Percentiles rank a stretch among this genome's conserved stretches.
phyloP scores from a whole-genome alignment of 2,888 invertebrate species.

The Drosophila paramelanica region DNA sequence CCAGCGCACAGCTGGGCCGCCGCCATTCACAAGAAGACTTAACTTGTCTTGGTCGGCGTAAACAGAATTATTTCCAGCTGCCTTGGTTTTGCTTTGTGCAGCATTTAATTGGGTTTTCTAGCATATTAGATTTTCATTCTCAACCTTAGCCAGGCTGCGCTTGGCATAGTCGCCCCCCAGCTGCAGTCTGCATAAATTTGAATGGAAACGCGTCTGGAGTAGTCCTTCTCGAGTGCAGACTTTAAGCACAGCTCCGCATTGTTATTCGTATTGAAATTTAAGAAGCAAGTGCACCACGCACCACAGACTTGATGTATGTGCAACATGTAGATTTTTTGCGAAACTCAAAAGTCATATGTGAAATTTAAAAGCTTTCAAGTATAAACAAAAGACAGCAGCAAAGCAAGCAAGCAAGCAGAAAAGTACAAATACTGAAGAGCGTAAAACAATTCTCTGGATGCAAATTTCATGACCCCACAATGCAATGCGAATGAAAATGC shows the following conservation, averaged over 20 bases:
- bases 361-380: slow-evolving; percentile 43
- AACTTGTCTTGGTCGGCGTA: slow-evolving; percentile 69
- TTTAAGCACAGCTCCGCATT: slow-evolving; percentile 3
- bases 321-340: slow-evolving; percentile 25
- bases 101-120: slow-evolving; percentile 77
- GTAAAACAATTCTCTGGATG: slow-evolving; percentile 67
- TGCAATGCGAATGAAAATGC: slow-evolving; percentile 28
- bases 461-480: slow-evolving; percentile 61
- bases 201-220: slow-evolving; percentile 29
- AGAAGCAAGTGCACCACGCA: slow-evolving; percentile 23
- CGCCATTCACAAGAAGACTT: slow-evolving; percentile 56
- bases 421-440: slow-evolving; percentile 19
- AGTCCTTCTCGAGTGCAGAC: slow-evolving; percentile 2
- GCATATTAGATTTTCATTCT: slow-evolving; percentile 73
- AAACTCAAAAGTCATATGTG: slow-evolving; percentile 38
- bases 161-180: slow-evolving; percentile 3
- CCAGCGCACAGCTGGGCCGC: slow-evolving; percentile 47
- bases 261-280: slow-evolving; percentile 29
- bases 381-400: slow-evolving; percentile 31
- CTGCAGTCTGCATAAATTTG: slow-evolving; percentile 48
- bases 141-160: slow-evolving; percentile 14
- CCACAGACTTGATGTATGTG: slow-evolving; percentile 3
- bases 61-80: slow-evolving; percentile 72
- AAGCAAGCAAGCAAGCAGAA: slow-evolving; percentile 4
- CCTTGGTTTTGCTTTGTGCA: slow-evolving; percentile 63